A percentile compares a stretch with the other conserved stretches of the same genome.
phyloP scores from a whole-genome alignment of 2,113 vertebrate species.

The Odocoileus hemionus region DNA sequence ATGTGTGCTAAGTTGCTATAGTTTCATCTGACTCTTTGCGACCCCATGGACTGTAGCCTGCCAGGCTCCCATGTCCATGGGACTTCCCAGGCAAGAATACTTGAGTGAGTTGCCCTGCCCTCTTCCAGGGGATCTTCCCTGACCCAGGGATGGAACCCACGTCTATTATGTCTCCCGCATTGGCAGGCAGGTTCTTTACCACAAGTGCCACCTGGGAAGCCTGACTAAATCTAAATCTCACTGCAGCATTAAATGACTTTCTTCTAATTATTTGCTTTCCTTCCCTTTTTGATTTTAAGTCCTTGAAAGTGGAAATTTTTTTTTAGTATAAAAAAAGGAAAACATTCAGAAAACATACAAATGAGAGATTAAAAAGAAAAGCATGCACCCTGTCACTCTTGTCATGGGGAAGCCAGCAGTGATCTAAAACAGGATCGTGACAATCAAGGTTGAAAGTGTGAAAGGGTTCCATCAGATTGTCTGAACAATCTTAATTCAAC shows the following conservation, averaged over 20 bases:
- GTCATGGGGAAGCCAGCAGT: not conserved
- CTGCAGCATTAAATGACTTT: not conserved
- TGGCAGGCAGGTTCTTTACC: not conserved
- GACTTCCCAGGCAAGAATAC: not conserved
- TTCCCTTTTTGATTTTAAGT: slow-evolving; percentile 20
- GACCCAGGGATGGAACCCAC: not conserved
- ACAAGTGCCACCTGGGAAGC: not conserved
- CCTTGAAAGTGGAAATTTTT: not conserved
- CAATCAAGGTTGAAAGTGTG: not conserved
- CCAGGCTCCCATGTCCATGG: not conserved
- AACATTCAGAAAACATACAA: not conserved
- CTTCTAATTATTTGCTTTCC: not conserved
- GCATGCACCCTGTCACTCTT: not conserved
- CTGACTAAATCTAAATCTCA: not conserved
- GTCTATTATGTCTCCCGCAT: not conserved
- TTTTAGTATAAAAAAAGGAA: not conserved
- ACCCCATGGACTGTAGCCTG: not conserved
- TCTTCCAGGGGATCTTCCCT: not conserved
- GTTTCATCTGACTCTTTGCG: not conserved
- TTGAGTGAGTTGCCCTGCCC: not conserved
- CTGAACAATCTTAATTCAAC: slow-evolving; percentile 42
- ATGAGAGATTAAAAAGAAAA: not conserved
- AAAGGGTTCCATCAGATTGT: slow-evolving; percentile 39
- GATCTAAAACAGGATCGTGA: not conserved
- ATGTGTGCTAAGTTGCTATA: not conserved